These are phyloP conservation scores for Seladonia tumulorum DNA, from an alignment of 2,888 invertebrate genomes.

Conservation along the genomic window DNA sequence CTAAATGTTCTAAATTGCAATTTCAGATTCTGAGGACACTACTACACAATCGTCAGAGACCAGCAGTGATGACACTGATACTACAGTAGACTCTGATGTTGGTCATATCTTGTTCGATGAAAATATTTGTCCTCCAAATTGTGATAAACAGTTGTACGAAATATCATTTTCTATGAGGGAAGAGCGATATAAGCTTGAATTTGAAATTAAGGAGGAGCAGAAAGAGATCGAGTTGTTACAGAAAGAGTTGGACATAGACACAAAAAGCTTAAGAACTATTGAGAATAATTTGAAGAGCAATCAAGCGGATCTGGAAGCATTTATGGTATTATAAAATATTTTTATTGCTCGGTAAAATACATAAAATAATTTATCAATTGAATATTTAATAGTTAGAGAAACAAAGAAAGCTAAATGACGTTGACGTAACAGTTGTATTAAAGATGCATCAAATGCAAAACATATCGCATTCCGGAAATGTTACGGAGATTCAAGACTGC, in stretches of 20 bases:
- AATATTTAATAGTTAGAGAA: conserved; percentile 86
- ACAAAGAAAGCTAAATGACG: conserved; percentile 91
- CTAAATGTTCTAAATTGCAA: conserved; percentile 18
- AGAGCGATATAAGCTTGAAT: conserved; percentile 86
- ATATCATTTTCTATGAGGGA: conserved; percentile 88
- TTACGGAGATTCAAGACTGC: conserved; percentile 83
- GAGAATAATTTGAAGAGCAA: conserved; percentile 86
- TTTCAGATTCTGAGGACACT: conserved; percentile 45
- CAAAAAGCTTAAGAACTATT: conserved; percentile 86
- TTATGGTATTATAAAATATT: conserved; percentile 85
- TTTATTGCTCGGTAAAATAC: neutral
- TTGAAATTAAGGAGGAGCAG: conserved; percentile 86
- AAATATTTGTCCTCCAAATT: conserved; percentile 89
- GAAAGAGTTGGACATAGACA: conserved; percentile 87
- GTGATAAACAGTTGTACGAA: conserved; percentile 89
- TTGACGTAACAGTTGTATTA: conserved; percentile 89
- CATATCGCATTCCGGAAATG: conserved; percentile 84
- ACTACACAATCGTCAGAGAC: conserved; percentile 82
- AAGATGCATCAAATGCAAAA: conserved; percentile 89
- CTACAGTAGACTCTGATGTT: conserved; percentile 88
- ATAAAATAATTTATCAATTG: neutral
- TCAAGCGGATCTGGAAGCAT: conserved; percentile 87
- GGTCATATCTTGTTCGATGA: conserved; percentile 89
- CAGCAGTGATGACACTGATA: conserved; percentile 85
- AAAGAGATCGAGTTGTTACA: conserved; percentile 86